Base-by-base conservation (phyloP, 2,113 vertebrate species). In the Cryptomyrus ogoouensis region DNA sequence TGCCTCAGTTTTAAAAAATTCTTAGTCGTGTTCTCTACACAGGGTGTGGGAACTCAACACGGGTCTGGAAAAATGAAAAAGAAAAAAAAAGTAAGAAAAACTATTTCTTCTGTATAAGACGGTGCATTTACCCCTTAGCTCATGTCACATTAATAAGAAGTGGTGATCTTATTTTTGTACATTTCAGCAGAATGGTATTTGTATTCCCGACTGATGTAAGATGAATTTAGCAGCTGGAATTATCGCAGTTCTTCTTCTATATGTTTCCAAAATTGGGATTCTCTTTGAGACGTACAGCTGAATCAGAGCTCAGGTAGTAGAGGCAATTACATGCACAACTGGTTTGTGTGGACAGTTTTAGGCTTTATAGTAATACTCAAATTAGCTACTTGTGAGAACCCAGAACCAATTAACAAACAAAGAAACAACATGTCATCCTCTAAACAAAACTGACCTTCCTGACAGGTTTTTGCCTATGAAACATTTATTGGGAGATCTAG, bases 401-500 rank as follows among this genome's bases (percentile, higher is more conserved):
- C 52, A 66, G 39, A 47, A 62, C 21, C 74, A 85, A 35, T 42
- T 24, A 83, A 49, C 39, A 77, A 89, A 83, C 39, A 89, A 89
- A 89, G 39, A 83, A 83, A 89, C 27, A 83, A 83, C 24, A n/a
- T 84, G 49, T 85, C 42, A 27, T 62, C 52, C 42, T 35, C 52
- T 35, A 10, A 62, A 53, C 50, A 56, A 47, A 66, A 85, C 31
- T 56, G 89, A 8, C 12, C 52, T 85, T 89, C 42, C 24, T 89
- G 52, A 84, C 80, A 84, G n/a, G 47, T 89, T 42, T 62, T 85
- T 89, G 42, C 50, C 35, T 27, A 31, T 85, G 21, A n/a, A 84
- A 42, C 42, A 42, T 53, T 56, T 89, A 19, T 80, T 89, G 35
- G 77, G 77, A 44, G 50, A 52, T 83, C 35, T 8, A 62, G 62